phyloP scores from a whole-genome alignment of 2,113 vertebrate genomes.

The Scortum barcoo region DNA sequence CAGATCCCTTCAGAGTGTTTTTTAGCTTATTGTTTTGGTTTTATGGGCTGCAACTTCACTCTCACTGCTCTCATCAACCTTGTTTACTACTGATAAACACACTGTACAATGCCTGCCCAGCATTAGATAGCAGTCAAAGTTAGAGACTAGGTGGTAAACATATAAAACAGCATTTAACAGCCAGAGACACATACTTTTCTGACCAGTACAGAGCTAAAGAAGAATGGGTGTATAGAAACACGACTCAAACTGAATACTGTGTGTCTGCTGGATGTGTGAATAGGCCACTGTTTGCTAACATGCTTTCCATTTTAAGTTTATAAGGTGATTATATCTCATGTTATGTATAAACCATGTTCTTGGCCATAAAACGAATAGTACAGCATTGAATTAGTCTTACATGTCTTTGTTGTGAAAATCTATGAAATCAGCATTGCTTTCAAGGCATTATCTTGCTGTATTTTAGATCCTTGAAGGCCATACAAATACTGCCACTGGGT shows the following conservation, averaged over 20 bases:
- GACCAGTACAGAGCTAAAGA: neutral
- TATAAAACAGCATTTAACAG: neutral
- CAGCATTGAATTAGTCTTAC: neutral
- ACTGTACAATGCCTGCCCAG: neutral
- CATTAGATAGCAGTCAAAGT: neutral
- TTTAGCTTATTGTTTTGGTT: constrained; percentile 4
- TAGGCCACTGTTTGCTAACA: neutral
- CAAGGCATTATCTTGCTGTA: neutral
- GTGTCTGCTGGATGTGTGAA: neutral
- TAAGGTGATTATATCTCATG: too few relatives aligned
- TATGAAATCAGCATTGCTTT: neutral
- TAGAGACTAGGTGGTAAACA: neutral
- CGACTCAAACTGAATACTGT: too few relatives aligned
- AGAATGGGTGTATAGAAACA: too few relatives aligned
- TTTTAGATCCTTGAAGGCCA: neutral
- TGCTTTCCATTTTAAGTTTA: too few relatives aligned
- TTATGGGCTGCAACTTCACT: neutral
- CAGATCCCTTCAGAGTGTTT: too few relatives aligned
- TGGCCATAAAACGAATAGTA: neutral
- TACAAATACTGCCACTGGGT: neutral
- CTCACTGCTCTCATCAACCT: neutral
- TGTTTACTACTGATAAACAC: neutral
- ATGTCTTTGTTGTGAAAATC: neutral
- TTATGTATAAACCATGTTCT: too few relatives aligned
- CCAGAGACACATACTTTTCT: neutral